These are phyloP conservation scores for Coracopsis vasa DNA, from an alignment of 2,113 vertebrate genomes.

Conservation along the genomic window DNA sequence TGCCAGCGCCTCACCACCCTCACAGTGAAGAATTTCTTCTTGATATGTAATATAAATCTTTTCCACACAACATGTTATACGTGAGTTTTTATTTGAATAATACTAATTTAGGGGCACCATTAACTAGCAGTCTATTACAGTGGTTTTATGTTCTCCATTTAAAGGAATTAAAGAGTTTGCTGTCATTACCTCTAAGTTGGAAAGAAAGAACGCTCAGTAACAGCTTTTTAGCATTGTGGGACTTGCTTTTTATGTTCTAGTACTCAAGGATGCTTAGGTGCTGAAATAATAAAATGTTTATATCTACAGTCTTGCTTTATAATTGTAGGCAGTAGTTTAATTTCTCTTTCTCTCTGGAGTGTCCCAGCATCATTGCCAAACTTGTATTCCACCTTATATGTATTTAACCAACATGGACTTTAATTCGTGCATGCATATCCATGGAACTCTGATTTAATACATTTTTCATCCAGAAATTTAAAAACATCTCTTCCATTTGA, in stretches of 20 bases:
- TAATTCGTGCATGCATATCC: not conserved
- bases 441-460: not conserved
- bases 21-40: not conserved
- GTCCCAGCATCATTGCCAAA: not conserved
- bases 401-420: not conserved
- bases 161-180: not conserved
- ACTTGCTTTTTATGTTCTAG: not conserved
- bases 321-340: not conserved
- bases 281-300: not conserved
- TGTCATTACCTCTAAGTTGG: accelerated
- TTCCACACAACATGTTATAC: accelerated
- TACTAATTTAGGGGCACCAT: not conserved
- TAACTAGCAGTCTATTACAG: accelerated
- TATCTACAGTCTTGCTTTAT: not conserved
- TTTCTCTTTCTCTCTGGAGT: not conserved
- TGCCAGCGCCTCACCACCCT: not conserved
- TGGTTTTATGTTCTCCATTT: not conserved
- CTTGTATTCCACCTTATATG: not conserved
- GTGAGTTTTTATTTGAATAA: not conserved
- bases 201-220: not conserved
- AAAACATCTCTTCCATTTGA: not conserved
- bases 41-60: not conserved
- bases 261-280: not conserved
- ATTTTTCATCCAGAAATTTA: not conserved
- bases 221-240: not conserved